Percentiles rank a stretch among this genome's conserved stretches.
Evolutionary conservation across 2,797 vertebrate species (phyloP).

Genomic region (Paratrypauchen microcephalus): DNA sequence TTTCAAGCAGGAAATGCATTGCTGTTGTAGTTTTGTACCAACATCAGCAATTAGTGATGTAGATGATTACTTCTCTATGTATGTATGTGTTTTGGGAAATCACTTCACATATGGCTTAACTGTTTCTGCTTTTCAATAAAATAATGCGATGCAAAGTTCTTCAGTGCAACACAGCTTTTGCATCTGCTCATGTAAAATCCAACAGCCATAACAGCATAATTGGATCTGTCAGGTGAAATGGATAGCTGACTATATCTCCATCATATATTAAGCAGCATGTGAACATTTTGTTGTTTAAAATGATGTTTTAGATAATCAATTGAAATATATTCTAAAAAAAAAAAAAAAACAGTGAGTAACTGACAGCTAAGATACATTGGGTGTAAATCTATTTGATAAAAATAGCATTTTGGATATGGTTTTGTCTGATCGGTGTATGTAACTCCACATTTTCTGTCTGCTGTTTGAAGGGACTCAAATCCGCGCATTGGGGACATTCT

Average conservation of each 20-base stretch:
- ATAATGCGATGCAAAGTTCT: background rate
- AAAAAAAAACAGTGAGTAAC: too few species aligned
- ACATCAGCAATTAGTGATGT: conserved; percentile 30
- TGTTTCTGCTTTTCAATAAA: background rate
- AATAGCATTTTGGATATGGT: too few species aligned
- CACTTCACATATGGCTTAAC: conserved; percentile 25
- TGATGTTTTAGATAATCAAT: background rate
- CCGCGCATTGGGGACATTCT: conserved; percentile 96
- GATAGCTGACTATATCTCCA: background rate
- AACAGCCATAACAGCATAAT: background rate
- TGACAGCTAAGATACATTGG: too few species aligned
- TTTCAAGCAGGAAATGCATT: conserved; percentile 36
- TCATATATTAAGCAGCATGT: background rate
- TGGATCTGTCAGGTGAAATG: background rate
- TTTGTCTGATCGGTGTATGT: background rate
- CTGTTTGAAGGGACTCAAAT: conserved; percentile 80
- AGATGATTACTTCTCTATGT: conserved; percentile 42
- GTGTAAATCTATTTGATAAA: too few species aligned
- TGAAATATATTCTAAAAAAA: too few species aligned
- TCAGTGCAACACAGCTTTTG: background rate
- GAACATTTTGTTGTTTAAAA: background rate
- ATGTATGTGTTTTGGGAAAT: conserved; percentile 34
- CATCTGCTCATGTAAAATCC: background rate
- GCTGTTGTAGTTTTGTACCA: conserved; percentile 35
- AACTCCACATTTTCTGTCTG: background rate